Base-by-base conservation (phyloP, 1,140 invertebrate genomes). In the Bombus balteatus region DNA sequence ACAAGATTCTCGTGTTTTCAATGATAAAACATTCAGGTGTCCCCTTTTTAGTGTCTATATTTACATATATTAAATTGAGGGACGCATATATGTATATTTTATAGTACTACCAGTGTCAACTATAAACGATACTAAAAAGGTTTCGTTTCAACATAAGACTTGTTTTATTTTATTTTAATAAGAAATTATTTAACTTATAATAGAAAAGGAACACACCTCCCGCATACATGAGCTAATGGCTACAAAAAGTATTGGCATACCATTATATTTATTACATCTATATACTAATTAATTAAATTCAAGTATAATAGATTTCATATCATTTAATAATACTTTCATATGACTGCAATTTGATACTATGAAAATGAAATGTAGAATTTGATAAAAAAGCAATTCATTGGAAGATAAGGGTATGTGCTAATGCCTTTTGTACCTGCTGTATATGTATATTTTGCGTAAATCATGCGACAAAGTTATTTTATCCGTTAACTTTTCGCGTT, bases 401-500 rank as follows among this genome's bases (percentile, higher is more conserved):
- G 47, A 22, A 18, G 15, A 53, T 53, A 47, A 47, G 43, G 0
- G 1, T 53, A 53, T 22, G 5, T 22, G 47, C 47, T 22, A 53
- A 53, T 53, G 8, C 1, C 18, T 53, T 18, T 8, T 22, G 18
- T 53, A 53, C 18, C 47, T 6, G 18, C 5, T 34, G 32, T 43
- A 8, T 47, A 22, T 25, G 34, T 47, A 34, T 34, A 9, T 6
- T 28, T 25, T n/a, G 59, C 32, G 76, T 32, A 3, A 41, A n/a
- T 66, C 39, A 28, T 9, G n/a, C 12, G 22, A 62, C 70, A 73
- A 41, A 82, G 8, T 75, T 25, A 34, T 25, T 18, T 9, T 6
- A 57, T 37, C 43, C 74, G 37, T 83, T 83, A 47, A 70, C 37
- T 78, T 83, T n/a, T 83, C 72, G 41, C 57, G 9, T 34, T 72